A percentile compares a stretch with the other conserved stretches of the same genome.
phyloP scores from a whole-genome alignment of 2,888 invertebrate species.

The Latrodectus hesperus region DNA sequence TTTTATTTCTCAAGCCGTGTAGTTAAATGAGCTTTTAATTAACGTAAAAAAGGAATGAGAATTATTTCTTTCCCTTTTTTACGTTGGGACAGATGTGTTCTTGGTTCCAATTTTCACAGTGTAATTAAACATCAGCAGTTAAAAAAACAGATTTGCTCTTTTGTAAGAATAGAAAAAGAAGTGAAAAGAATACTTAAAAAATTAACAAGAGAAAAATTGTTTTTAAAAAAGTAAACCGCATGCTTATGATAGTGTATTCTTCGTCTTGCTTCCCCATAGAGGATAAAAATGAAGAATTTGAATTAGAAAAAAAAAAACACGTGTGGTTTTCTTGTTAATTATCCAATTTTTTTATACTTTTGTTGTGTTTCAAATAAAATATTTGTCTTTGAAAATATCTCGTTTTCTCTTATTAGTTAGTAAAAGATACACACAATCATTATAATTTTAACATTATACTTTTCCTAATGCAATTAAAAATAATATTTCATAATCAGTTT shows the following conservation, averaged over 20 bases:
- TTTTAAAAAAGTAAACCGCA: constrained; percentile 37
- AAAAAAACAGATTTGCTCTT: constrained; percentile 12
- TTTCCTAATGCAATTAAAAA: too few species aligned
- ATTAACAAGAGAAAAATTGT: constrained; percentile 9
- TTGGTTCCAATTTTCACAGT: constrained; percentile 45
- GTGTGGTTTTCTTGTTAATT: constrained; percentile 31
- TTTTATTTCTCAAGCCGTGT: constrained; percentile 32
- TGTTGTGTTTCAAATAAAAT: too few species aligned
- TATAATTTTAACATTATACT: too few species aligned
- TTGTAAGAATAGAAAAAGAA: constrained; percentile 13
- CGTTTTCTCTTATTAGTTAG: too few species aligned
- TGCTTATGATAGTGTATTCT: constrained; percentile 53
- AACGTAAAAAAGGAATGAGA: constrained; percentile 21
- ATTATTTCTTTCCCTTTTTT: constrained; percentile 14
- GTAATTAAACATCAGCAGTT: constrained; percentile 53
- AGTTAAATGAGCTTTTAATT: constrained; percentile 64
- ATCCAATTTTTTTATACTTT: too few species aligned
- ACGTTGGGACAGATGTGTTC: constrained; percentile 35
- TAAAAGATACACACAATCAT: too few species aligned
- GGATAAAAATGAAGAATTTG: background rate
- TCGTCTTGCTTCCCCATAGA: background rate
- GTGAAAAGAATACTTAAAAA: constrained; percentile 26
- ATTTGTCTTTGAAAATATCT: too few species aligned
- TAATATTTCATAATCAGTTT: too few species aligned
- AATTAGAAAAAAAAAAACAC: constrained; percentile 16